Evolutionary conservation across 2,888 invertebrate genomes (phyloP), one percentile per base, ranked within the genome.

Genomic region (Ditylenchus weischeri): DNA sequence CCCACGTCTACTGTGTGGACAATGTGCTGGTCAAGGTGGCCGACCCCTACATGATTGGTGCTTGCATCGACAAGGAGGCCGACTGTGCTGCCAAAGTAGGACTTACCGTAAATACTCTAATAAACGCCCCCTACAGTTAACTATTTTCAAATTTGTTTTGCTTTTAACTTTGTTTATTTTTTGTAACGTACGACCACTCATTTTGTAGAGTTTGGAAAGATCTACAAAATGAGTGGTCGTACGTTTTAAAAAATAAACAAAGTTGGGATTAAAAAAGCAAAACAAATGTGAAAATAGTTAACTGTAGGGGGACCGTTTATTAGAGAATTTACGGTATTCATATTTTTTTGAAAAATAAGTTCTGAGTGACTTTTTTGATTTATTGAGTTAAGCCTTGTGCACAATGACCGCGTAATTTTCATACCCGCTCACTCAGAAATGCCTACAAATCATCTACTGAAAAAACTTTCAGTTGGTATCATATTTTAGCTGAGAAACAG

Each of bases 1-100:
- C 98, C 29, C 96, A 99, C 83, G 93, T 90, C 0, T 95, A 96
- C 86, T 94, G 96, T 70, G 96, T 99, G 0, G 99, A 99, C 84
- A 99, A 99, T 85, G 94, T 98, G 74, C 87, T 99, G 18, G 92
- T 93, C 29, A 93, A 93, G 87, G 93, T 98, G 65, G 96, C 94
- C 0, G 98, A 98, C 87, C 98, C 98, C 0, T 87, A 90, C 2
- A 96, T 98, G 82, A 88, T 96, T 70, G 98, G 96, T 0, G 95
- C 92, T 83, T 95, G 95, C 83, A 88, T 92, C 15, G 88, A 88
- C 64, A 91, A 92, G 80, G 88, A 89, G 71, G 93, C 94, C 0
- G 93, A 95, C 91, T 0, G 74, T 23, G 65, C 66, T 29, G 76
- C 78, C 7, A 81, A 80, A 69, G 75, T 75, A 13, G 13, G 13